A percentile compares a stretch with the other conserved stretches of the same genome.
phyloP scores from a whole-genome alignment of 2,113 vertebrate species.

The Periophthalmus modestus region DNA sequence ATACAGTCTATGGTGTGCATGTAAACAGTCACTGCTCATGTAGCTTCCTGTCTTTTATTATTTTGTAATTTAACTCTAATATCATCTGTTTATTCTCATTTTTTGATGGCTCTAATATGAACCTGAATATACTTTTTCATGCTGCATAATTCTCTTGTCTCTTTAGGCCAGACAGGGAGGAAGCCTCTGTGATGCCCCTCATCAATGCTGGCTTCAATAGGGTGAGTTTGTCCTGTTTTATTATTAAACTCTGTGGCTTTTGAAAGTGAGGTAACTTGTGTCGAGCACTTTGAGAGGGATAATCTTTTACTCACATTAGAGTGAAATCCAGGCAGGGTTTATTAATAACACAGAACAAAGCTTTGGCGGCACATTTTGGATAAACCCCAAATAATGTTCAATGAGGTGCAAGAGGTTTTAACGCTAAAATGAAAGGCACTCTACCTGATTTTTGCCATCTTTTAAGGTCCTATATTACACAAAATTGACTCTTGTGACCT shows the following conservation, averaged over 20 bases:
- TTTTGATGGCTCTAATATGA: too few species aligned
- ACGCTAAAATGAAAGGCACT: background rate
- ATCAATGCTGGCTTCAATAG: conserved; percentile 94
- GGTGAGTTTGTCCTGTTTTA: conserved; percentile 72
- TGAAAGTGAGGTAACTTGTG: conserved; percentile 10
- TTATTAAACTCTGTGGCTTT: background rate
- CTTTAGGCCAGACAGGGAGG: conserved; percentile 90
- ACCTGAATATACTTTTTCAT: background rate
- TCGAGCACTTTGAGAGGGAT: background rate
- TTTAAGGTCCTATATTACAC: too few species aligned
- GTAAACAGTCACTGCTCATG: too few species aligned
- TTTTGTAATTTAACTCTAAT: too few species aligned
- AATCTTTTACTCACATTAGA: conserved; percentile 7
- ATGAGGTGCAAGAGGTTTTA: background rate
- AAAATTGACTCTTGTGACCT: too few species aligned
- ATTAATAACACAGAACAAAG: conserved; percentile 9
- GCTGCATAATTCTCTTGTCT: background rate
- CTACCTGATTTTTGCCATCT: too few species aligned
- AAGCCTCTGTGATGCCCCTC: conserved; percentile 90
- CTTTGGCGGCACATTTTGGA: conserved; percentile 1
- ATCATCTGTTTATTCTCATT: too few species aligned
- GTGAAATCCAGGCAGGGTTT: background rate
- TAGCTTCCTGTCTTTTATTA: too few species aligned
- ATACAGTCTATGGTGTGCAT: too few species aligned
- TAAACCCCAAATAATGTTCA: background rate